Base-by-base conservation (phyloP, 2,113 vertebrate species). In the Lates calcarifer region DNA sequence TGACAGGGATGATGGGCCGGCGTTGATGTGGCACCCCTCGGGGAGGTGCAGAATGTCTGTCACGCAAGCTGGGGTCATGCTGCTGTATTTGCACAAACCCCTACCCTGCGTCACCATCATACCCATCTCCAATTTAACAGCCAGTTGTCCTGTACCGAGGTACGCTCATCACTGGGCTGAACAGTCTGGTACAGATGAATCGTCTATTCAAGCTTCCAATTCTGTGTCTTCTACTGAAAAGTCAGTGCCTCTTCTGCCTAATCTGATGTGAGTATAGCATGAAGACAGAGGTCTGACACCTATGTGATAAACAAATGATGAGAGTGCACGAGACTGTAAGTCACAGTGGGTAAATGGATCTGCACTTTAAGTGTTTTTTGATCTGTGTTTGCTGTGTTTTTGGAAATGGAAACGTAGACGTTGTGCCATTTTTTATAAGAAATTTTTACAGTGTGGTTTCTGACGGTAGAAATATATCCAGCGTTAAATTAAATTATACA, bases 1-100 rank as follows among this genome's bases (percentile, higher is more conserved):
- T 84, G 81, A 81, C 72, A 20, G 58, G 78, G 79, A 37, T 83
- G 86, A 88, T 69, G 70, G 84, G 76, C 85, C 60, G 33, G 81
- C 82, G 84, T 37, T 76, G 88, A 91, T 84, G 81, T 45, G 35
- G 43, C 60, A 76, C 64, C 71, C 84, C 41, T 41, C 41, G 26
- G 79, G 62, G 66, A 63, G 51, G 79, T 55, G 63, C 74, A 87
- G 58, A 69, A 79, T 67, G 69, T 85, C 80, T 89, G 84, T 74
- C 85, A 91, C 33, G 72, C 67, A 83, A 75, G 56, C 60, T 29
- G 14, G 31, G 76, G 77, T 85, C 80, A 70, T 51, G 86, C 70
- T 45, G 75, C 75, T 57, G 64, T 56, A 43, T 74, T 68, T 78
- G 49, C 8, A 81, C 75, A 55, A 65, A 49, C 43, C 41, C 39